These are phyloP conservation scores for Alouatta palliata DNA, from an alignment of 2,113 vertebrate species.

Conservation along the genomic window DNA sequence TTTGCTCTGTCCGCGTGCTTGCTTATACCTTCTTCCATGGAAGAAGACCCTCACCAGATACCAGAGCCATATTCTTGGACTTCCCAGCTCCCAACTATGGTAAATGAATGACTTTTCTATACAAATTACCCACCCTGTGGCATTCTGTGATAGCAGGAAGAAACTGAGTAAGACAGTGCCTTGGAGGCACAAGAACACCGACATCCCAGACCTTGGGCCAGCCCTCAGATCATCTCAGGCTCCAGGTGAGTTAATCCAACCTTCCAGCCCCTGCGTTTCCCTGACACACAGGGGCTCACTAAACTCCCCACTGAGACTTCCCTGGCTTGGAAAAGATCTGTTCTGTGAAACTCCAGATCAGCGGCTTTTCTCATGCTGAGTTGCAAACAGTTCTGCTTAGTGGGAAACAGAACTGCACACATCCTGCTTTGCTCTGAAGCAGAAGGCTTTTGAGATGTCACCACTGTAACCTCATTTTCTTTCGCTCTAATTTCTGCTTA, in stretches of 20 bases:
- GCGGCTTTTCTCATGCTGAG: neutral
- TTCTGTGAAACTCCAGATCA: neutral
- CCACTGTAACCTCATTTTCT: neutral
- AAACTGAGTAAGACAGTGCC: neutral
- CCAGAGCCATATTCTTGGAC: neutral
- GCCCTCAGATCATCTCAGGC: neutral
- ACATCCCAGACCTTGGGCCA: neutral
- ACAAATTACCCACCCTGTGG: neutral
- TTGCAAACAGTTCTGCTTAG: neutral
- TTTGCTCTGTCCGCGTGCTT: neutral
- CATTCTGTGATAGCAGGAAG: neutral
- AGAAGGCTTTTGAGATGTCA: neutral
- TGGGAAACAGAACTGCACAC: neutral
- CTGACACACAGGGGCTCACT: accelerated
- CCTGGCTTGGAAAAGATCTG: neutral
- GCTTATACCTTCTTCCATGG: neutral
- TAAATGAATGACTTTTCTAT: neutral
- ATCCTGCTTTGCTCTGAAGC: neutral
- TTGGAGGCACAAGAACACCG: neutral
- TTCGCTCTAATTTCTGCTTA: neutral
- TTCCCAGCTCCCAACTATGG: neutral
- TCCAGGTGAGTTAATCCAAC: accelerated
- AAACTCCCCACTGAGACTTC: neutral
- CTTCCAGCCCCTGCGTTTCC: neutral
- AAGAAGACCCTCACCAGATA: neutral